Base-by-base conservation (phyloP, 2,888 invertebrate species). In the Noctua fimbriata region DNA sequence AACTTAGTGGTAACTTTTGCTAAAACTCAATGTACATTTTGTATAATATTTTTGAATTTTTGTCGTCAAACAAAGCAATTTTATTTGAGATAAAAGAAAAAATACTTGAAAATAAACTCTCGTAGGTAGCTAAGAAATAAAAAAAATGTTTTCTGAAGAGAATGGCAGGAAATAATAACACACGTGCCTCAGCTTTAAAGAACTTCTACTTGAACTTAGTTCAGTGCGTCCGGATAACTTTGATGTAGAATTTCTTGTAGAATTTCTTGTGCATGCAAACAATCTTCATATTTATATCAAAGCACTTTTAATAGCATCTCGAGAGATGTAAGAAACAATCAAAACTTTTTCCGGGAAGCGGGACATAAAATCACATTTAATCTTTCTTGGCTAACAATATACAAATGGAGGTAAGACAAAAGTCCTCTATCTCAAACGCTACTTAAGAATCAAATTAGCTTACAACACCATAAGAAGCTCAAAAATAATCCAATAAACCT, bases 131-230 rank as follows among this genome's bases (percentile, higher is more conserved):
- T 49, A 55, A 55, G 63, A 69, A 74, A 75, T 74, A 81, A 81
- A 65, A 81, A 75, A 69, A 58, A 65, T 81, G 55, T 69, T 75
- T 81, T 49, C 69, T 58, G 60, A 66, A 76, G 32, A 70, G 58
- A 82, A 76, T 36, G 32, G 58, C n/a, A 32, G 66, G 82, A 76
- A 76, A 76, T 70, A 65, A 66, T 44, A 70, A 41, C 55, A 81
- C 58, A 76, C 76, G 69, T 70, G 66, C 76, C 58, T 16, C 65
- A 58, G 69, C 16, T 58, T 82, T 66, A 18, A 81, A 69, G 81
- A 82, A 82, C 47, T 69, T 65, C 12, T 65, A 41, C 55, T 82
- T 41, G 67, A 81, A 44, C n/a, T 52, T 69, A 52, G 69, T 69
- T 69, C 80, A 60, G 74, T 80, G 74, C 60, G 41, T 67, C 49